Evolutionary conservation across 2,797 vertebrate species (phyloP).

Genomic region (Denticeps clupeoides): DNA sequence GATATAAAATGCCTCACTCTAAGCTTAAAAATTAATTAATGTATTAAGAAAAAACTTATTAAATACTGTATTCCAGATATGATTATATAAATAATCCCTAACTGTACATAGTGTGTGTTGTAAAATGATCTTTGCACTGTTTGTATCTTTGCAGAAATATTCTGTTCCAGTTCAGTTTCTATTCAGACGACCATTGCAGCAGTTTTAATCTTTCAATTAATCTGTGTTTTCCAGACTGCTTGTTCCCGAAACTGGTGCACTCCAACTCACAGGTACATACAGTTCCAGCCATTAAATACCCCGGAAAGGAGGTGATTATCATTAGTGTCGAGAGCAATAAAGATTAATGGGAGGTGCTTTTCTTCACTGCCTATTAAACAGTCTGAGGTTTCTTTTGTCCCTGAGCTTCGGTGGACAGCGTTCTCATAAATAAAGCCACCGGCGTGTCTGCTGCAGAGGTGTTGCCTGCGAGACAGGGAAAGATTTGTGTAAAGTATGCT

Average conservation of each 20-base stretch:
- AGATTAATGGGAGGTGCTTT: constrained; percentile 17
- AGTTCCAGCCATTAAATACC: constrained; percentile 9
- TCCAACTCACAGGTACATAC: constrained; percentile 8
- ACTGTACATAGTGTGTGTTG: too few relatives aligned
- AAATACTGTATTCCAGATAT: too few relatives aligned
- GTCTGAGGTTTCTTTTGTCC: not conserved
- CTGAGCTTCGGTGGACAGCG: not conserved
- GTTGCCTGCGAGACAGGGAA: too few relatives aligned
- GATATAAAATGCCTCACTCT: too few relatives aligned
- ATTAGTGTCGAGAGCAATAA: constrained; percentile 6
- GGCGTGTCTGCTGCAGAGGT: constrained; percentile 2
- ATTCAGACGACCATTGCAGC: too few relatives aligned
- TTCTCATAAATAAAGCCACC: constrained; percentile 14
- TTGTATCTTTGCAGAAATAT: too few relatives aligned
- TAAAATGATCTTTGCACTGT: too few relatives aligned
- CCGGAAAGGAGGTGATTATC: constrained; percentile 12
- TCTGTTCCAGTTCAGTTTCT: too few relatives aligned
- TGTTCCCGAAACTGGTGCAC: constrained; percentile 3
- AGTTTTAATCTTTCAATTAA: constrained; percentile 21
- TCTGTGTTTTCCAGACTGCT: constrained; percentile 9
- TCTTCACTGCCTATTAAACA: constrained; percentile 12
- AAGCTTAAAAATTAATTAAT: too few relatives aligned
- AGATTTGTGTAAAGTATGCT: too few relatives aligned
- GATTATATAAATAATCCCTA: too few relatives aligned
- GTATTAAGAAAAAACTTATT: too few relatives aligned